Evolutionary conservation across 2,797 vertebrate genomes (phyloP).

Genomic region (Sebastes kiyomatsui): DNA sequence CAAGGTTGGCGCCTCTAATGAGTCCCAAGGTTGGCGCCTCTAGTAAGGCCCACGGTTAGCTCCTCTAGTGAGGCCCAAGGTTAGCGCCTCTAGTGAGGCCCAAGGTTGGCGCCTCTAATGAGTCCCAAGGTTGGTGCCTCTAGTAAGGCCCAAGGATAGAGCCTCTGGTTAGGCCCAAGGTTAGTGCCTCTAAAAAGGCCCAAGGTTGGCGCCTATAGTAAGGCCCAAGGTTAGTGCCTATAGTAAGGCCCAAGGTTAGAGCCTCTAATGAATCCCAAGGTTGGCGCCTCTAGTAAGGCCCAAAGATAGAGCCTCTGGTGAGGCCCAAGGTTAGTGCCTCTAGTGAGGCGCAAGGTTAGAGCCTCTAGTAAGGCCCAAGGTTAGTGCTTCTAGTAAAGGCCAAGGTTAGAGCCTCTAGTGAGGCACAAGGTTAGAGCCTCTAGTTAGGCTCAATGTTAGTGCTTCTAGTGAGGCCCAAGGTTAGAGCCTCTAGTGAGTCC

Average conservation of each 20-base stretch:
- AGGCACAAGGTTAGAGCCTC: no score
- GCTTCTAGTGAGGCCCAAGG: fast-evolving
- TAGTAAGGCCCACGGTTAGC: fast-evolving
- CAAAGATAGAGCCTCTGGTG: fast-evolving
- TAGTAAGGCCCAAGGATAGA: fast-evolving
- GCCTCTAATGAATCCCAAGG: no score
- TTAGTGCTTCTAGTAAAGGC: fast-evolving
- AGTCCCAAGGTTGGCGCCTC: fast-evolving
- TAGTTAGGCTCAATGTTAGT: fast-evolving
- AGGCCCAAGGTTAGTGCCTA: no score
- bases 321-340: fast-evolving
- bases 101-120: no score
- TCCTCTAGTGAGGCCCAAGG: no score
- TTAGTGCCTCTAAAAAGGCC: no score
- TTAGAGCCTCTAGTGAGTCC: fast-evolving
- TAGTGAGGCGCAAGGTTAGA: fast-evolving
- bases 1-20: fast-evolving
- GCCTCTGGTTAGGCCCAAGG: no score
- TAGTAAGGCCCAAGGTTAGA: fast-evolving
- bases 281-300: no score
- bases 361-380: no score
- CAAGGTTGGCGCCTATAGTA: no score
- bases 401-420: fast-evolving
- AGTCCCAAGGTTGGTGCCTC: no score
- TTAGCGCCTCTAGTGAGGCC: fast-evolving